Base-by-base conservation (phyloP, 1,140 invertebrate species). In the Ptiloglossa arizonensis region DNA sequence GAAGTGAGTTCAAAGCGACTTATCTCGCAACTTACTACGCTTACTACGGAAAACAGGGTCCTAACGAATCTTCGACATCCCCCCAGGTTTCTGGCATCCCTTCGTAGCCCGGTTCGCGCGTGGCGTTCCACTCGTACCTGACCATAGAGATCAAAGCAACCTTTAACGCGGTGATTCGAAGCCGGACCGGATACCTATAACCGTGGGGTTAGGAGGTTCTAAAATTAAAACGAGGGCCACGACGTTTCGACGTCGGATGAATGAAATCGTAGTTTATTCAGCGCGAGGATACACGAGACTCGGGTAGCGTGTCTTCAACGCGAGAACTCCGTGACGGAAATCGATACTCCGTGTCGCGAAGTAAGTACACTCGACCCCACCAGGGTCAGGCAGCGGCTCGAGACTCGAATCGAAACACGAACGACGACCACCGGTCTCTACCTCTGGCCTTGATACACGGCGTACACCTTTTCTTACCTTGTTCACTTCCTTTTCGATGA, bases 401-500 rank as follows among this genome's bases (percentile, higher is more conserved):
- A 72, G 1, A 46, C 19, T 57, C 15, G 38, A 35, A 57, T 75
- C 17, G 24, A n/a, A 75, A 67, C 38, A 19, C 19, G 54, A 41
- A 27, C 5, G 13, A 13, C 24, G 11, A 13, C 15, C 11, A n/a
- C 5, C 27, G 3, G 8, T 27, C 22, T 24, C 22, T 13, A 38
- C 5, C n/a, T 2, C 38, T 56, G 57, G 57, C 15, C 63, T 63
- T 72, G 32, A 27, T 60, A 48, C n/a, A n/a, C n/a, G n/a, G n/a
- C n/a, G n/a, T n/a, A n/a, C n/a, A n/a, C n/a, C n/a, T 27, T 22
- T 38, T 38, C 38, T 68, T 91, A 98, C 97, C 95, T 98, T 99
- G 85, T 97, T 95, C n/a, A 97, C 95, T 93, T 98, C 97, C 93
- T 98, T 98, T 88, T 98, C 97, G 86, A 98, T 95, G 70, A 97